Evolutionary conservation across 2,888 invertebrate species (phyloP).

Genomic region (Polylopha cassiicola): DNA sequence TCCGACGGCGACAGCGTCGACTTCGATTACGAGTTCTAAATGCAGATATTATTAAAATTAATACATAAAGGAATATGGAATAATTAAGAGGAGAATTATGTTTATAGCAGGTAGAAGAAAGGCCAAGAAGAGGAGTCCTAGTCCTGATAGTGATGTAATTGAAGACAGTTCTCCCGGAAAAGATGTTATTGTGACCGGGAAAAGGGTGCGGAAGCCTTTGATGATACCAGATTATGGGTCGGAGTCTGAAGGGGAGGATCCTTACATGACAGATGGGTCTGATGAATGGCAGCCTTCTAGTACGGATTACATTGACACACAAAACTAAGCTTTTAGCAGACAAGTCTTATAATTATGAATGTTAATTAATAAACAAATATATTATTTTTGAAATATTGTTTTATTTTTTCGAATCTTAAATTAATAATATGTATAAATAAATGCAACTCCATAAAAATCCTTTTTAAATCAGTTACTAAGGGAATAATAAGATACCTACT

Average conservation of each 20-base stretch:
- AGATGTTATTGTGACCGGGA: conserved; percentile 33
- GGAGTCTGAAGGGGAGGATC: conserved; percentile 10
- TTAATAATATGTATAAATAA: too few species aligned
- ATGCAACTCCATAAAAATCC: too few species aligned
- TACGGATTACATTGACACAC: conserved; percentile 1
- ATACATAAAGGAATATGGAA: too few species aligned
- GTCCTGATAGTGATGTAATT: conserved; percentile 33
- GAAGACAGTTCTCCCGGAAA: background rate
- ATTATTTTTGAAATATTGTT: background rate
- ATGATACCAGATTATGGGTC: too few species aligned
- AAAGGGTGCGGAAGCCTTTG: conserved; percentile 44
- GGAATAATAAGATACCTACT: too few species aligned
- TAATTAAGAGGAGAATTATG: too few species aligned
- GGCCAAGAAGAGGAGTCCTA: conserved; percentile 25
- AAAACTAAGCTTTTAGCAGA: conserved; percentile 5
- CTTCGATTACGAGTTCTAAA: conserved; percentile 65
- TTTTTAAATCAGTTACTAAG: too few species aligned
- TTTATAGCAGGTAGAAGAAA: conserved; percentile 4
- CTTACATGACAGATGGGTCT: conserved; percentile 22
- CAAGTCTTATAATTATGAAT: conserved; percentile 7
- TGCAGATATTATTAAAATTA: conserved; percentile 7
- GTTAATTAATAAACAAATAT: background rate
- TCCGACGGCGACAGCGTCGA: conserved; percentile 66
- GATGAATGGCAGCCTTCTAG: conserved; percentile 23
- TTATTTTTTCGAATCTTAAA: too few species aligned